Conservation (phyloP, 2,888 invertebrate genomes). For the Drepana falcataria region DNA sequence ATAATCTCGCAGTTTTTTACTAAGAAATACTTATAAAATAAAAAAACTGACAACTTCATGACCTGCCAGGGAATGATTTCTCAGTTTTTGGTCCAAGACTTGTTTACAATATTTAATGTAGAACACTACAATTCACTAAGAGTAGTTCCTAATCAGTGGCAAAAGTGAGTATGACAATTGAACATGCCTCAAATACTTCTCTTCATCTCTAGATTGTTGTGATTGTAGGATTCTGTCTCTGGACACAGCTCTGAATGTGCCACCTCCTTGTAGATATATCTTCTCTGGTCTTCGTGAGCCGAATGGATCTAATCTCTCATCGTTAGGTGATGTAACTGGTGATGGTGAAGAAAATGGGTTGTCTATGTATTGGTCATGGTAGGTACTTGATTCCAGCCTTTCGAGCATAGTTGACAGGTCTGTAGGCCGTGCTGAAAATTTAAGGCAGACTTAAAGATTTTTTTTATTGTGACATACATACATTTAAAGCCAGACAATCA, state of each 20-base stretch:
- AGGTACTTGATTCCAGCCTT: slow-evolving; percentile 60
- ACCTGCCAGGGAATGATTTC: too few species aligned
- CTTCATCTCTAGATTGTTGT: slow-evolving; percentile 61
- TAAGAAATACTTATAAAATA: too few species aligned
- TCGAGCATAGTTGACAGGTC: slow-evolving; percentile 68
- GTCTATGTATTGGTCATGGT: slow-evolving; percentile 70
- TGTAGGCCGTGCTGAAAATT: slow-evolving; percentile 60
- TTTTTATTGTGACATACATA: too few species aligned
- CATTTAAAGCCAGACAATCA: too few species aligned
- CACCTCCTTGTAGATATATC: slow-evolving; percentile 71
- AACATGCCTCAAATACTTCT: slow-evolving; percentile 66
- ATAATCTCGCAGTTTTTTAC: too few species aligned
- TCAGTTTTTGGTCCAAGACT: too few species aligned
- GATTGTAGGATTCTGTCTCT: slow-evolving; percentile 67
- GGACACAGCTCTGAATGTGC: slow-evolving; percentile 66
- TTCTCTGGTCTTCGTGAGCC: slow-evolving; percentile 60
- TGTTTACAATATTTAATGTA: too few species aligned
- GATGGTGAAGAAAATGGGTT: slow-evolving; percentile 76
- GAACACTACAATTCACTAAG: too few species aligned
- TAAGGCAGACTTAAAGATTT: neutral
- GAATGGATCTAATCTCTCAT: slow-evolving; percentile 61
- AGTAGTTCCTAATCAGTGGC: too few species aligned
- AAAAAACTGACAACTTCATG: too few species aligned
- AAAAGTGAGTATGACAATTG: too few species aligned
- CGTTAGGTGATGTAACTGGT: slow-evolving; percentile 70